These are phyloP conservation scores for Nannobrachium achirus DNA, from an alignment of 2,113 vertebrate genomes.

Conservation along the genomic window DNA sequence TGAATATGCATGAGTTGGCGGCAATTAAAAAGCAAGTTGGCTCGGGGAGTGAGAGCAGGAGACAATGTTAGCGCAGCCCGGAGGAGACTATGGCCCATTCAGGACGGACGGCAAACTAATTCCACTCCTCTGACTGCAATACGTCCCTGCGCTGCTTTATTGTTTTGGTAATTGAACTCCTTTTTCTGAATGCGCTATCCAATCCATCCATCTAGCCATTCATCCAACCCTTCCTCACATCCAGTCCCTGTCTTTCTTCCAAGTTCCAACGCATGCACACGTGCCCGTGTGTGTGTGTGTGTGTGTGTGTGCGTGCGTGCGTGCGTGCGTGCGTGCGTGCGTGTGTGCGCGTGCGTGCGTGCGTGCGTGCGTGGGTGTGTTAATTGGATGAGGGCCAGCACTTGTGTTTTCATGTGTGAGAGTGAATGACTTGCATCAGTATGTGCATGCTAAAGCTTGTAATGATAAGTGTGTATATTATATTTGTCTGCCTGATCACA, in stretches of 20 bases:
- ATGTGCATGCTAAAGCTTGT: no score
- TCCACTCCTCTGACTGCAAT: conserved; percentile 39
- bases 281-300: not conserved
- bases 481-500: no score
- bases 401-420: no score
- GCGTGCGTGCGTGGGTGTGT: no score
- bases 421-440: no score
- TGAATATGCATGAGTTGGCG: conserved; percentile 73
- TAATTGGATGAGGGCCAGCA: no score
- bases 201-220: conserved; percentile 4
- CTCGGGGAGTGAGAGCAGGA: conserved; percentile 36
- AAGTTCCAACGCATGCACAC: no score
- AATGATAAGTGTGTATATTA: no score
- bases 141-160: conserved; percentile 51
- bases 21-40: conserved; percentile 59
- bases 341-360: not conserved
- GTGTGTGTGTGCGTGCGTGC: not conserved
- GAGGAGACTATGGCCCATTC: conserved; percentile 46
- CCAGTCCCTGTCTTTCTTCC: conserved; percentile 12
- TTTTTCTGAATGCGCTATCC: not conserved
- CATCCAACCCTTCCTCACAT: not conserved
- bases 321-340: not conserved
- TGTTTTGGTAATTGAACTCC: conserved; percentile 61
- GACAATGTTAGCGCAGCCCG: conserved; percentile 42
- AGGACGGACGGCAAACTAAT: conserved; percentile 59